phyloP scores from a whole-genome alignment of 2,113 vertebrate genomes.

The Hirundichthys speculiger region DNA sequence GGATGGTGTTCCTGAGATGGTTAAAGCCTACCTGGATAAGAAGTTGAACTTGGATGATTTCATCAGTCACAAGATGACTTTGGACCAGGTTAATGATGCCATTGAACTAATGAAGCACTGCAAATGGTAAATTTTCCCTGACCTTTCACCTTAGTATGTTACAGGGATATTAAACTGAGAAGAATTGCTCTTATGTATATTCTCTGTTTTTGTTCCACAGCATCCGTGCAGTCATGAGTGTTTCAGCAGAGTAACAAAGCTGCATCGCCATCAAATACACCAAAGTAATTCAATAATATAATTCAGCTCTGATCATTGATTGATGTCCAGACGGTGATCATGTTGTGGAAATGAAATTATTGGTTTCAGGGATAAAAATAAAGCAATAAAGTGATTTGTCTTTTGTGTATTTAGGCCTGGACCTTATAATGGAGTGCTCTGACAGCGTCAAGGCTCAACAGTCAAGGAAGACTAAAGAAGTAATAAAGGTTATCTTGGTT shows the following conservation, averaged over 20 bases:
- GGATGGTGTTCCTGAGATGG: slow-evolving; percentile 78
- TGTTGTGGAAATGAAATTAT: too few species aligned
- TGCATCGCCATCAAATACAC: background rate
- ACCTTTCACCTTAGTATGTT: background rate
- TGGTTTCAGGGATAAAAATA: too few species aligned
- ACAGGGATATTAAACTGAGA: too few species aligned
- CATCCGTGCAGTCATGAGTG: slow-evolving; percentile 85
- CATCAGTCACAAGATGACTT: slow-evolving; percentile 79
- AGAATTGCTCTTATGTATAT: too few species aligned
- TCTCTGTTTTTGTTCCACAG: slow-evolving; percentile 71
- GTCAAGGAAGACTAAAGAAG: too few species aligned
- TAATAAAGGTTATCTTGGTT: too few species aligned
- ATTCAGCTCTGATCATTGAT: background rate
- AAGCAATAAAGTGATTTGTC: too few species aligned
- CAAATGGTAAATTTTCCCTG: slow-evolving; percentile 72
- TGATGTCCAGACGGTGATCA: background rate
- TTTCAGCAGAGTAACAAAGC: slow-evolving; percentile 69
- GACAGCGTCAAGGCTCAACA: too few species aligned
- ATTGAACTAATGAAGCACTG: slow-evolving; percentile 80
- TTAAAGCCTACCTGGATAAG: slow-evolving; percentile 80
- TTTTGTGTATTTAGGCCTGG: too few species aligned
- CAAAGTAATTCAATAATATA: background rate
- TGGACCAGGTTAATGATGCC: slow-evolving; percentile 82
- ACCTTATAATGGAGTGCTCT: too few species aligned
- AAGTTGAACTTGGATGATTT: slow-evolving; percentile 82